A percentile compares a stretch with the other conserved stretches of the same genome.
Evolutionary conservation across 2,797 vertebrate species (phyloP).

Genomic region (Pseudochirops corinnae): DNA sequence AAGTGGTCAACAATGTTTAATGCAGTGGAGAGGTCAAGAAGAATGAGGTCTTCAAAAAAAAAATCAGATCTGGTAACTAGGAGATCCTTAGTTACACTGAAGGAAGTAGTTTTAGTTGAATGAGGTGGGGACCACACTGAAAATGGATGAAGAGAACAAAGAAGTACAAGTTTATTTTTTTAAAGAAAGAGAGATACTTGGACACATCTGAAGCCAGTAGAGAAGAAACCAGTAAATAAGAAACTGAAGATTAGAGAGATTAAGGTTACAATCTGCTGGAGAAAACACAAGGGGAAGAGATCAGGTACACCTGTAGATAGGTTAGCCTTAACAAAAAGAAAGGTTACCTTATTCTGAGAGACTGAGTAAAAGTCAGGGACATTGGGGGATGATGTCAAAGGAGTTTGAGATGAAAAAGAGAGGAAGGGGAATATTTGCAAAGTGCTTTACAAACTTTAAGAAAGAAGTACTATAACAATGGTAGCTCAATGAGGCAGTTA

Average conservation of each 20-base stretch:
- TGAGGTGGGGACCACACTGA: neutral
- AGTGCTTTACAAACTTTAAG: neutral
- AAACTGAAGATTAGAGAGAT: neutral
- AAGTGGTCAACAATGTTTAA: neutral
- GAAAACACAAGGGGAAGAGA: neutral
- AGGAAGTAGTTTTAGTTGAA: neutral
- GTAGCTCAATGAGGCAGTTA: too few species aligned
- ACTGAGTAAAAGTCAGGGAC: neutral
- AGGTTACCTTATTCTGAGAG: neutral
- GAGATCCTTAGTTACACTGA: neutral
- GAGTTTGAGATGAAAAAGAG: neutral
- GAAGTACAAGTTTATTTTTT: neutral
- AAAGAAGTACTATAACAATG: neutral
- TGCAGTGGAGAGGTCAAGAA: neutral
- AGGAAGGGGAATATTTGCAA: neutral
- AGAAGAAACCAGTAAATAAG: neutral
- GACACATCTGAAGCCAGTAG: neutral
- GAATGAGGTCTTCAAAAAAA: neutral
- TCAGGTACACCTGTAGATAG: neutral
- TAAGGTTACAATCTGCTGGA: neutral
- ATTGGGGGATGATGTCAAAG: neutral
- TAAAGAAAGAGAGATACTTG: neutral
- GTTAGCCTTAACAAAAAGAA: neutral
- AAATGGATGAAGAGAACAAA: neutral
- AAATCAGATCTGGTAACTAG: neutral